phyloP scores from a whole-genome alignment of 30 jellyfish, hydroid and myxozoan species.

The Aurelia aurita complex sp. Pacific region DNA sequence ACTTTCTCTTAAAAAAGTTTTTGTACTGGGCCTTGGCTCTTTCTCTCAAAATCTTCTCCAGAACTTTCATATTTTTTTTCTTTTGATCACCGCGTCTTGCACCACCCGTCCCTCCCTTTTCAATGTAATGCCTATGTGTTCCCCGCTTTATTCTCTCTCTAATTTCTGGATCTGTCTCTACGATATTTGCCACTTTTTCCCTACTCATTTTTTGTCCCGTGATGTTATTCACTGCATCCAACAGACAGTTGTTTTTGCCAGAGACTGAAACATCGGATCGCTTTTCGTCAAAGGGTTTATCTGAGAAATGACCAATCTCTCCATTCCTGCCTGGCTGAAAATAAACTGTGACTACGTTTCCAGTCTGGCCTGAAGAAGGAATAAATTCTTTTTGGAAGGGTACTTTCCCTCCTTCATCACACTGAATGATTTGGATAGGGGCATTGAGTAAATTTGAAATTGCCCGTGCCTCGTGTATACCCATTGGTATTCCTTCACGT shows the following conservation, averaged over 20 bases:
- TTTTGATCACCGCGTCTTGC: background rate
- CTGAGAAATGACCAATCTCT: slow-evolving; percentile 20
- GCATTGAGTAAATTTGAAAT: background rate
- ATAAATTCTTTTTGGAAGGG: slow-evolving; percentile 6
- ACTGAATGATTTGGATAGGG: background rate
- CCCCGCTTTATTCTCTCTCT: slow-evolving; percentile 5
- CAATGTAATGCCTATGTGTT: slow-evolving; percentile 21
- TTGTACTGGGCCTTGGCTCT: background rate
- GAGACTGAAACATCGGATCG: background rate
- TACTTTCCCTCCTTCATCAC: slow-evolving; percentile 7
- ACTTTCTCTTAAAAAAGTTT: background rate
- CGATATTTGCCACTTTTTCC: slow-evolving; percentile 2
- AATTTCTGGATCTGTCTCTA: background rate
- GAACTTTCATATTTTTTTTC: background rate
- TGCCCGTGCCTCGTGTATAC: slow-evolving; percentile 32
- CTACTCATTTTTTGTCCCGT: background rate
- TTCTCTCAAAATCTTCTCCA: background rate
- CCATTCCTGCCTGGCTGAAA: slow-evolving; percentile 2
- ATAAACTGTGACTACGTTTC: background rate
- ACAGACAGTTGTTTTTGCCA: slow-evolving; percentile 18
- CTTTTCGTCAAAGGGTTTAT: background rate
- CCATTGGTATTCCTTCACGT: slow-evolving; percentile 19
- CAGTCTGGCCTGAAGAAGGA: background rate
- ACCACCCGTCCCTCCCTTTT: slow-evolving; percentile 33
- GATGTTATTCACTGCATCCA: background rate